Evolutionary conservation across 1,140 invertebrate species (phyloP), one percentile per base, ranked within the genome.

Genomic region (Aricia agestis): DNA sequence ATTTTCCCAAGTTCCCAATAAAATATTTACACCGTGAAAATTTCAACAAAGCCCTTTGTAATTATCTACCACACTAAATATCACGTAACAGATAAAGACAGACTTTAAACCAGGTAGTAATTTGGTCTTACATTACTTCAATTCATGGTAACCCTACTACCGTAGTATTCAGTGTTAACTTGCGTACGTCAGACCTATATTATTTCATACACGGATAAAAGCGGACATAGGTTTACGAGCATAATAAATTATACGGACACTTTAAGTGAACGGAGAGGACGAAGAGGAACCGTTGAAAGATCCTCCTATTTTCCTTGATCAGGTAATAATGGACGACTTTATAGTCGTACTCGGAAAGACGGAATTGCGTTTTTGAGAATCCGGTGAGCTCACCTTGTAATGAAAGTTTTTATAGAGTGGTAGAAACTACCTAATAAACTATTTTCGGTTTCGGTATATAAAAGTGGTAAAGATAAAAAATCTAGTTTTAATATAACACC

Each of bases 151-250:
- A 61, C 15, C 58, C 58, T 59, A 42, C 32, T 32, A 57, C 58
- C 70, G 72, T 65, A 73, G 71, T 71, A 70, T 67, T 71, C 67
- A 67, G 68, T 59, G 68, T 69, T 69, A 61, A 69, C 68, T 69
- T 59, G 73, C 73, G 67, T 68, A 71, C 75, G 73, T 78, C 77
- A 78, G 75, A 78, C 72, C 74, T 69, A 70, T 74, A 74, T 72
- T 77, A 77, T 79, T 74, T 77, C 76, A 77, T 77, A 75, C 69
- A 69, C 58, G 68, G 72, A 78, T 81, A 81, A 79, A 79, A 81
- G 79, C 78, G 77, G 74, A 76, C 76, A 78, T 68, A 72, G 69
- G 69, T 81, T 81, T 81, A 81, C 78, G 79, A 79, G 69, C 76
- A 71, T 72, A 75, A 79, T 81, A 79, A 81, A 81, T 81, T 76